phyloP scores from a whole-genome alignment of 2,797 vertebrate species.

The Nyctalus aviator region DNA sequence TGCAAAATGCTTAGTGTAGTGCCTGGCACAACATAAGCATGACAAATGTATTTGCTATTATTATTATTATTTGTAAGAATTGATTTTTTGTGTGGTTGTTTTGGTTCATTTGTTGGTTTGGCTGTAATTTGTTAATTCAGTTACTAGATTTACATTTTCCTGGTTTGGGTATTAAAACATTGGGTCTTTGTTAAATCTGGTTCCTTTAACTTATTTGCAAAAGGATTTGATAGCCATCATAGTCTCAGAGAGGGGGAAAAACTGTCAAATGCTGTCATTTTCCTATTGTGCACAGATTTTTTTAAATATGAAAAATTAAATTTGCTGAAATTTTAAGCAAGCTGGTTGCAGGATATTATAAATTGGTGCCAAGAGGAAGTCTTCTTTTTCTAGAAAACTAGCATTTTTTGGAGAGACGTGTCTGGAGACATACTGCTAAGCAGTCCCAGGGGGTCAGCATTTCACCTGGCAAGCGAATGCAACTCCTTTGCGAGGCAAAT shows the following conservation, averaged over 20 bases:
- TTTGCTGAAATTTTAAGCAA: conserved; percentile 39
- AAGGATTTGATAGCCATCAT: neutral
- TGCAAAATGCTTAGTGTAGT: neutral
- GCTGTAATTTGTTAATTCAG: conserved; percentile 46
- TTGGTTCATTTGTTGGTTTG: conserved; percentile 35
- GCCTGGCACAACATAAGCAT: neutral
- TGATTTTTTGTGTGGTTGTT: too few species aligned
- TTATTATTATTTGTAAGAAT: conserved; percentile 22
- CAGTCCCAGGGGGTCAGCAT: neutral
- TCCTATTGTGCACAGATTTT: neutral
- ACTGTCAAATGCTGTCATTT: conserved; percentile 3
- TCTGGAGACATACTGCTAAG: conserved; percentile 29
- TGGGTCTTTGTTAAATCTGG: conserved; percentile 31
- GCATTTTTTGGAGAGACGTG: neutral
- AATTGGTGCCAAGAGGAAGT: neutral
- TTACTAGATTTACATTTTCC: conserved; percentile 38
- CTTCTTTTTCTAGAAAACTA: neutral
- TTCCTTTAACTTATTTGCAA: conserved; percentile 27
- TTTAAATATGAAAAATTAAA: conserved; percentile 25
- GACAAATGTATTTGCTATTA: conserved; percentile 1
- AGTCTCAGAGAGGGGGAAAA: neutral
- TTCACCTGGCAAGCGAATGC: conserved; percentile 3
- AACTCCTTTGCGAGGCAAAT: conserved; percentile 8
- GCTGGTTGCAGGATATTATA: conserved; percentile 6
- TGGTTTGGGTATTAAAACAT: conserved; percentile 25